Conservation (phyloP, 2,113 vertebrate genomes). For the Apeltes quadracus region DNA sequence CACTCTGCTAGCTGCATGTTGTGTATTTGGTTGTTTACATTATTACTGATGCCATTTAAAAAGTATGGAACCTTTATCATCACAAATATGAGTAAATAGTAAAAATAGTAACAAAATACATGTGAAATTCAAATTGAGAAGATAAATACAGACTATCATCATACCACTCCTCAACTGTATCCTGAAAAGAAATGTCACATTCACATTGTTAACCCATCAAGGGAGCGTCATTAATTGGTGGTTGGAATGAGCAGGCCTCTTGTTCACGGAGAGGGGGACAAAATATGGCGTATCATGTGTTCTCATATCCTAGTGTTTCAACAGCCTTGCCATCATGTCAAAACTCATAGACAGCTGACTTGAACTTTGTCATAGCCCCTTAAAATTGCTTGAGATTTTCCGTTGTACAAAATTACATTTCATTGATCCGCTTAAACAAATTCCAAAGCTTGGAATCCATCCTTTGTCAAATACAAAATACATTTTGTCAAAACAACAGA, state of each 20-base stretch:
- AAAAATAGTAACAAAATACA: neutral
- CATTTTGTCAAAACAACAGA: constrained; percentile 1
- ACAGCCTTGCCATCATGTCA: neutral
- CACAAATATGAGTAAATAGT: neutral
- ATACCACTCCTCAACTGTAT: constrained; percentile 30
- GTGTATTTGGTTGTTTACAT: neutral
- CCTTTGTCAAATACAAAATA: neutral
- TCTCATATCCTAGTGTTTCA: constrained; percentile 12
- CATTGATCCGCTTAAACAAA: too few species aligned
- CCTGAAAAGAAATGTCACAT: constrained; percentile 72
- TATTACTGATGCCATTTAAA: neutral
- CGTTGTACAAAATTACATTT: neutral
- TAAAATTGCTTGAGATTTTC: neutral
- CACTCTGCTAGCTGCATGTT: neutral
- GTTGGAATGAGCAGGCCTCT: constrained; percentile 20
- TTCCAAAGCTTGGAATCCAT: neutral
- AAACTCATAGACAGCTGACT: neutral
- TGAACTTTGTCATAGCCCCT: neutral
- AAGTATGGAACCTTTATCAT: neutral
- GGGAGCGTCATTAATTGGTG: constrained; percentile 37
- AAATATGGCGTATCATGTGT: constrained; percentile 10
- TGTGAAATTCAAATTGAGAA: neutral
- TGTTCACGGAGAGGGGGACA: constrained; percentile 47
- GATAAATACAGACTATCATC: neutral
- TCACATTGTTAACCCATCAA: constrained; percentile 59